Evolutionary conservation across 2,888 invertebrate genomes (phyloP), one percentile per base, ranked within the genome.

Genomic region (Pollenia labialis): DNA sequence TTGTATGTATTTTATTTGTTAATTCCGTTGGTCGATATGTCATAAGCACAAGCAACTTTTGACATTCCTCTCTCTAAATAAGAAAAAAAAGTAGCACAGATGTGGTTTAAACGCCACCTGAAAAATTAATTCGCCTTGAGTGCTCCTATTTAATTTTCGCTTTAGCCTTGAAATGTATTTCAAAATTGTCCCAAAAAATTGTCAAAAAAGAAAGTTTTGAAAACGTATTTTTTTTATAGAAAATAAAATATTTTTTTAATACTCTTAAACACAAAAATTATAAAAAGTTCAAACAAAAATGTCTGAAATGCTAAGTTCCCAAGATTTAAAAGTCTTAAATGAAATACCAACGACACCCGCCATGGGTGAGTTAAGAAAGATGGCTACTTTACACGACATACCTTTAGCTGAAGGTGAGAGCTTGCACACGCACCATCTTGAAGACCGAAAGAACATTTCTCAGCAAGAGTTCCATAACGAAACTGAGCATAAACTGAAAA

Each of bases 401-500:
- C 54, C 87, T 0, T 52, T 87, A 18, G 76, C 81, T 0, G 81
- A 77, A 14, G 77, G 69, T 12, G 72, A 52, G 2, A 56, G 54
- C 12, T 32, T 32, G 58, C 4, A 4, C 6, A 32, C 32, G 32
- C 32, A 32, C 32, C 66, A 18, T 18, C 10, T 8, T 40, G 32
- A n/a, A n/a, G 14, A 2, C 52, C 32, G 52, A 16, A 7, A 54
- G 4, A 50, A 60, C 10, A 42, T 18, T 8, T 40, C 52, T 44
- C 48, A 48, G n/a, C 42, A 8, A 8, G 10, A 8, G 32, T 0
- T 44, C 12, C 18, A 52, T 4, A 71, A 46, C 9, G 75, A 66
- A 48, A 48, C 14, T 10, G 84, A 84, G n/a, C 76, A 56, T 42
- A 44, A 87, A 44, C 60, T 86, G 4, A 91, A 90, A 62, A 58